These are phyloP conservation scores for Blastobasis adustella DNA, from an alignment of 2,888 invertebrate genomes.

Conservation along the genomic window DNA sequence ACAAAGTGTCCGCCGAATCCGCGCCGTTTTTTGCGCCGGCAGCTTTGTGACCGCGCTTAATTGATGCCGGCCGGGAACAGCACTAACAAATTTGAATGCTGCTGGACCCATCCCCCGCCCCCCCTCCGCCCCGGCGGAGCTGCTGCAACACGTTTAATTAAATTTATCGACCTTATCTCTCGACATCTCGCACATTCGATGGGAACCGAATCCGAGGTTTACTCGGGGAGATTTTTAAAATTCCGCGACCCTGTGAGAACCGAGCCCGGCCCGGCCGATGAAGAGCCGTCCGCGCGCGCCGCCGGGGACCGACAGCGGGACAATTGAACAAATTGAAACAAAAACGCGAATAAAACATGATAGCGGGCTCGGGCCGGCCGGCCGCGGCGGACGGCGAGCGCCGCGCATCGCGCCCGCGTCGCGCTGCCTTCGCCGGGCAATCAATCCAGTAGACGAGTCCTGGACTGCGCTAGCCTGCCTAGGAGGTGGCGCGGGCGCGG, in stretches of 20 bases:
- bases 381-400: not conserved
- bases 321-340: slow-evolving; percentile 42
- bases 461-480: too few species aligned
- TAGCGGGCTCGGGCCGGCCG: not conserved
- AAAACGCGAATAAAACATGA: slow-evolving; percentile 28
- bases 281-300: not conserved
- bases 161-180: slow-evolving; percentile 67
- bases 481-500: too few species aligned
- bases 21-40: slow-evolving; percentile 13
- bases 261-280: slow-evolving; percentile 17
- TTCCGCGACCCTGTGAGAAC: slow-evolving; percentile 52
- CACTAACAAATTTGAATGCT: slow-evolving; percentile 4
- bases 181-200: slow-evolving; percentile 50
- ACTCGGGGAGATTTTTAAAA: slow-evolving; percentile 46
- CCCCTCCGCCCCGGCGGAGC: slow-evolving; percentile 21
- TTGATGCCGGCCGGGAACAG: too few species aligned
- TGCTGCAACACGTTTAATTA: slow-evolving; percentile 57
- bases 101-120: slow-evolving; percentile 8
- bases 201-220: slow-evolving; percentile 48
- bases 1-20: slow-evolving; percentile 13
- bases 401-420: not conserved
- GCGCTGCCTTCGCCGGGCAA: too few species aligned
- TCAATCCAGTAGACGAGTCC: too few species aligned
- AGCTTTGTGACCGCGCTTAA: slow-evolving; percentile 16
- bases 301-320: slow-evolving; percentile 25